phyloP scores from a whole-genome alignment of 2,113 vertebrate genomes.

The Cheilinus undulatus region DNA sequence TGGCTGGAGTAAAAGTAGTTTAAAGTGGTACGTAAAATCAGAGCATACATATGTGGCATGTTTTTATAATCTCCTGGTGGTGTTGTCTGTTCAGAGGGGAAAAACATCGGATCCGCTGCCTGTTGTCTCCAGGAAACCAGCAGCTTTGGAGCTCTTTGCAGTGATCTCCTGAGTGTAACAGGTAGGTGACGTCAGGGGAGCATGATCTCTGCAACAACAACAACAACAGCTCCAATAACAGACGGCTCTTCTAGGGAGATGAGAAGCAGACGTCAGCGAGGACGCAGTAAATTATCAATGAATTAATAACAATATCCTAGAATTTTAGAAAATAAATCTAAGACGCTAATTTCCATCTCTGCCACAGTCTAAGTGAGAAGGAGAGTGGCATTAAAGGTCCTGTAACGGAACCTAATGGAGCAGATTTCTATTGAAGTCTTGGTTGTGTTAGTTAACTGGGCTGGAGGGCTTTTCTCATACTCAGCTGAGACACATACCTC shows the following conservation, averaged over 20 bases:
- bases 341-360: too few relatives aligned
- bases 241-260: constrained; percentile 20
- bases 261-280: constrained; percentile 30
- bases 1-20: background rate
- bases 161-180: constrained; percentile 66
- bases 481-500: constrained; percentile 64
- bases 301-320: too few relatives aligned
- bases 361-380: too few relatives aligned
- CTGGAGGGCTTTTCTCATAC: constrained; percentile 48
- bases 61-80: constrained; percentile 19
- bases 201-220: constrained; percentile 47
- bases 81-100: constrained; percentile 31
- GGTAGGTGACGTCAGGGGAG: constrained; percentile 69
- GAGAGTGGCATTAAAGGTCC: too few relatives aligned
- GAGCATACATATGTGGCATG: background rate
- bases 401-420: too few relatives aligned
- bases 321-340: too few relatives aligned
- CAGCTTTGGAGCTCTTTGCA: constrained; percentile 53
- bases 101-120: constrained; percentile 54
- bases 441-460: constrained; percentile 20
- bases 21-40: constrained; percentile 10
- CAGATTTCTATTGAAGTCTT: constrained; percentile 10
- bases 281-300: background rate
- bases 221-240: constrained; percentile 75
- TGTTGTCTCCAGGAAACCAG: constrained; percentile 73